A percentile compares a stretch with the other conserved stretches of the same genome.
These are phyloP conservation scores for Eustalomyia histrio DNA, from an alignment of 2,888 invertebrate species.

Conservation along the genomic window DNA sequence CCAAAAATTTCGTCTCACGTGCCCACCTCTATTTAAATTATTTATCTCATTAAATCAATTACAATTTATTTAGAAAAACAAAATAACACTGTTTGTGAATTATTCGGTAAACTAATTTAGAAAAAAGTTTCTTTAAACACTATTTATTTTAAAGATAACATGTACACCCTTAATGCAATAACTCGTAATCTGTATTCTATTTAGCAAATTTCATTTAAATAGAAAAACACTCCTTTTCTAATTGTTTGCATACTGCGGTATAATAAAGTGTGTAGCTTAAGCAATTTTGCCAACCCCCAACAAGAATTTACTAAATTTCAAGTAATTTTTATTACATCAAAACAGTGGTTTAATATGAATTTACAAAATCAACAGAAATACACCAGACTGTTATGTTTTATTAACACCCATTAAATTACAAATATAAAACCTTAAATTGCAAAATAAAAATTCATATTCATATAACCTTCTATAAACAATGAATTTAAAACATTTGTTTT, in stretches of 20 bases:
- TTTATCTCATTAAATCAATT: too few relatives aligned
- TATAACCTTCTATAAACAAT: conserved; percentile 18
- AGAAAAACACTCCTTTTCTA: background rate
- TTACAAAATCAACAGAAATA: background rate
- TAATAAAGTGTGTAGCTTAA: background rate
- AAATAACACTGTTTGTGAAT: too few relatives aligned
- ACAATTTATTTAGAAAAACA: too few relatives aligned
- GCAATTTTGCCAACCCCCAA: conserved; percentile 33
- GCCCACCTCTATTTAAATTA: too few relatives aligned
- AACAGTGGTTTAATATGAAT: too few relatives aligned
- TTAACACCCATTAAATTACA: conserved; percentile 43
- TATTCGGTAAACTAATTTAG: too few relatives aligned
- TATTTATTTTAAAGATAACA: too few relatives aligned
- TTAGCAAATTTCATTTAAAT: too few relatives aligned
- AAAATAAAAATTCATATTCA: conserved; percentile 39
- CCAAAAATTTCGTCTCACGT: too few relatives aligned
- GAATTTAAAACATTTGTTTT: conserved; percentile 18
- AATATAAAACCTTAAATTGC: background rate
- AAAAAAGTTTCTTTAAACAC: too few relatives aligned
- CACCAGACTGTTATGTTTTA: conserved; percentile 1
- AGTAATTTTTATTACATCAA: background rate
- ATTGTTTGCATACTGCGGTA: background rate
- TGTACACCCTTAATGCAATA: too few relatives aligned
- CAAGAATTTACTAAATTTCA: conserved; percentile 19
- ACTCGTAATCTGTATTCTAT: too few relatives aligned